These are phyloP conservation scores for Melanotaenia maccullochi DNA, from an alignment of 2,797 vertebrate genomes.

Conservation along the genomic window DNA sequence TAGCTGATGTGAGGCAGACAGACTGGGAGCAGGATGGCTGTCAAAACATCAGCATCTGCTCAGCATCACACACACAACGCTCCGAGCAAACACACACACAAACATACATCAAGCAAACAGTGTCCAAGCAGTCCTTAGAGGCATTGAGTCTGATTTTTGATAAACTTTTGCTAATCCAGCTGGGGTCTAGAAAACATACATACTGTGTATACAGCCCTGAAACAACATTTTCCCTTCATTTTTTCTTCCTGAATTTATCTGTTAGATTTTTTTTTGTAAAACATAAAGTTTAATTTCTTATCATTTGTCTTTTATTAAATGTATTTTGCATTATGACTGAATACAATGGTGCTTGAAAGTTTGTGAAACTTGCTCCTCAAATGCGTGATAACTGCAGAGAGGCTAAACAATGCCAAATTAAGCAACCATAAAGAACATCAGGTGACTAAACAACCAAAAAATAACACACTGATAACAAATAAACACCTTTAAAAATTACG, in stretches of 20 bases:
- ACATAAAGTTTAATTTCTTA: not conserved
- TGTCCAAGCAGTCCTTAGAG: slow-evolving; percentile 57
- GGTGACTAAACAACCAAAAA: too few species aligned
- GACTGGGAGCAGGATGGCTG: slow-evolving; percentile 68
- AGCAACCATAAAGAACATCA: too few species aligned
- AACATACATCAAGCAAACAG: slow-evolving; percentile 51
- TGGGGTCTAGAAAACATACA: slow-evolving; percentile 43
- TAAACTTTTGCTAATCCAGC: slow-evolving; percentile 63
- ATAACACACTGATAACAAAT: too few species aligned
- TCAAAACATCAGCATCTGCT: slow-evolving; percentile 80
- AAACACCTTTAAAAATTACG: too few species aligned
- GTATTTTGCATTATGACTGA: not conserved
- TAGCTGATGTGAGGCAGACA: slow-evolving; percentile 60
- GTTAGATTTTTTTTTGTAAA: not conserved
- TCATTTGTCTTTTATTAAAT: not conserved
- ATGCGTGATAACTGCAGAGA: not conserved
- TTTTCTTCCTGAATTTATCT: slow-evolving; percentile 19
- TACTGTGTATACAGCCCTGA: not conserved
- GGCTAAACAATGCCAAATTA: too few species aligned
- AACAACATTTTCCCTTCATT: not conserved
- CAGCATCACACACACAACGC: slow-evolving; percentile 61
- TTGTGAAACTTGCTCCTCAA: not conserved
- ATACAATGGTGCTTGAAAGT: not conserved
- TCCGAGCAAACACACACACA: slow-evolving; percentile 58
- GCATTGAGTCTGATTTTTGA: slow-evolving; percentile 64